phyloP scores from a whole-genome alignment of 2,113 vertebrate genomes.

The Xenotilapia longispinis region DNA sequence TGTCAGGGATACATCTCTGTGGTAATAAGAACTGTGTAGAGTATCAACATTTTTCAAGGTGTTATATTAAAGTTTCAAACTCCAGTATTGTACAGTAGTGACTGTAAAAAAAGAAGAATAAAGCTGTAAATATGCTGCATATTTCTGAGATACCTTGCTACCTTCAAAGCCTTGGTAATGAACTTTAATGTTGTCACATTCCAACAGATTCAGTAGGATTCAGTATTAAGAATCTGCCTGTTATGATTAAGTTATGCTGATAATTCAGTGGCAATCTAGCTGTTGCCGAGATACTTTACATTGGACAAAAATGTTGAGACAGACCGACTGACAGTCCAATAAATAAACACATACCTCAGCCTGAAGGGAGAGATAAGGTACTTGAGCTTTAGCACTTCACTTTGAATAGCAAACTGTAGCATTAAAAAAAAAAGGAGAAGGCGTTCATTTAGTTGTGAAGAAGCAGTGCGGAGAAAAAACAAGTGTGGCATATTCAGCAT shows the following conservation, averaged over 20 bases:
- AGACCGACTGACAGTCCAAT: background rate
- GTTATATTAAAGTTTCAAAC: background rate
- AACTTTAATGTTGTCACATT: background rate
- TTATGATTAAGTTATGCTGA: background rate
- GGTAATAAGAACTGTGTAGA: background rate
- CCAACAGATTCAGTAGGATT: background rate
- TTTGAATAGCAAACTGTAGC: background rate
- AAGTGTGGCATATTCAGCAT: background rate
- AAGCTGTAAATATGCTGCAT: background rate
- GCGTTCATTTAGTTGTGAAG: background rate
- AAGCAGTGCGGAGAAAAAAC: background rate
- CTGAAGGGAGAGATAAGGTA: background rate
- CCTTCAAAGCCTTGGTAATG: background rate
- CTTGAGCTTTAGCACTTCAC: background rate
- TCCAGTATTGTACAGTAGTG: background rate
- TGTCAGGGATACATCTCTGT: background rate
- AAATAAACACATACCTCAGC: background rate
- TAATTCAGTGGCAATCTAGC: background rate
- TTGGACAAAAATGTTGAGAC: background rate
- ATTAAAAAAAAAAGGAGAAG: background rate
- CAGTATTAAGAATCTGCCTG: background rate
- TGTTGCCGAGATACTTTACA: background rate
- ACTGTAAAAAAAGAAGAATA: fast-evolving
- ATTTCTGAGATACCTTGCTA: background rate
- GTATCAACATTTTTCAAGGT: background rate